These are phyloP conservation scores for Metacarcinus magister DNA, from an alignment of 2,888 invertebrate species.

Conservation along the genomic window DNA sequence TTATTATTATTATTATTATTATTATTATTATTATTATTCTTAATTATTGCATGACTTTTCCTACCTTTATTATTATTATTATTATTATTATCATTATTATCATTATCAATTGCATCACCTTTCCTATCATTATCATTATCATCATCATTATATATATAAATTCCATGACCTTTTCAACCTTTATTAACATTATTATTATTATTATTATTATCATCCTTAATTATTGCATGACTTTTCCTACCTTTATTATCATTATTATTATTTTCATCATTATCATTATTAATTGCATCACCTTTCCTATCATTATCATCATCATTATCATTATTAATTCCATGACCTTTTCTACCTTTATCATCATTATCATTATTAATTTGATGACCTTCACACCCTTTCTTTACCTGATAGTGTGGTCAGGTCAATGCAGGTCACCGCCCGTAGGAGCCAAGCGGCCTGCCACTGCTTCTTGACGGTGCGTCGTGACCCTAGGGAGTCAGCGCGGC, in stretches of 20 bases:
- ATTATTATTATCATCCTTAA: too few species aligned
- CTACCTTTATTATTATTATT: too few species aligned
- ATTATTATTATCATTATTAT: not conserved
- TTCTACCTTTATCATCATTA: too few species aligned
- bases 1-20: too few species aligned
- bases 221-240: too few species aligned
- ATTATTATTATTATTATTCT: too few species aligned
- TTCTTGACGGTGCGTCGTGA: conserved; percentile 85
- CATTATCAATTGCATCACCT: not conserved
- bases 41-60: too few species aligned
- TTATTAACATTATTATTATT: too few species aligned
- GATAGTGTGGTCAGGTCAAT: conserved; percentile 97
- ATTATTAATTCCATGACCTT: too few species aligned
- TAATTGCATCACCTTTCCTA: not conserved
- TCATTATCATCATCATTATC: not conserved
- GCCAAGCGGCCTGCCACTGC: conserved; percentile 89
- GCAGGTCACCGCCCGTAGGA: conserved; percentile 92
- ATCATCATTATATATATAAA: too few species aligned
- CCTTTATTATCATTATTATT: too few species aligned
- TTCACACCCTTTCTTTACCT: conserved; percentile 86
- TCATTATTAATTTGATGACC: not conserved
- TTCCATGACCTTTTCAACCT: too few species aligned
- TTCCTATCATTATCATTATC: not conserved
- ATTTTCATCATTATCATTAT: not conserved
- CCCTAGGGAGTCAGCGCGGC: conserved; percentile 86